These are phyloP conservation scores for Neoarius graeffei DNA, from an alignment of 2,113 vertebrate species.

Conservation along the genomic window DNA sequence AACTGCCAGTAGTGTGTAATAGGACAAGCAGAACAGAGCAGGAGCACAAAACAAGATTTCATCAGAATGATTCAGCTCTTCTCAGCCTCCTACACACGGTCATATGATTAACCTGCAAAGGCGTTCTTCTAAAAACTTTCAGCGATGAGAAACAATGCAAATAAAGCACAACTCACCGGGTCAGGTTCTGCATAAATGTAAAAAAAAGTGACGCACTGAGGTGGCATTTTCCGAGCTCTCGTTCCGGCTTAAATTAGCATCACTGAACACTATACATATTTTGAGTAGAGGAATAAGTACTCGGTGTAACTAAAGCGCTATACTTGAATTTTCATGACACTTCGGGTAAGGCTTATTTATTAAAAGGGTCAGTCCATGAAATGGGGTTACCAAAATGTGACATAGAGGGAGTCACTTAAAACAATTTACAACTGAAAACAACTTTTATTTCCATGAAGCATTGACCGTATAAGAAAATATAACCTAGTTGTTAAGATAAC, in stretches of 20 bases:
- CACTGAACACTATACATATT: background rate
- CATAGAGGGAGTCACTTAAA: too few relatives aligned
- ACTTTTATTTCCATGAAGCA: too few relatives aligned
- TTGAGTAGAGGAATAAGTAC: background rate
- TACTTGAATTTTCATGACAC: background rate
- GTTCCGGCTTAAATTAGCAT: background rate
- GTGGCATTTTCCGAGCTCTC: background rate
- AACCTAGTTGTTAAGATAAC: too few relatives aligned
- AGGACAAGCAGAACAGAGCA: background rate
- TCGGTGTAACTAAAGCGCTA: background rate
- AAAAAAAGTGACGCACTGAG: conserved; percentile 15
- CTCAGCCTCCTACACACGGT: background rate
- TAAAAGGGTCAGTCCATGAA: too few relatives aligned
- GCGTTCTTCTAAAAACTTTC: background rate
- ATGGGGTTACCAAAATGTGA: too few relatives aligned
- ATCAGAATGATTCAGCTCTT: conserved; percentile 3
- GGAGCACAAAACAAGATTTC: background rate
- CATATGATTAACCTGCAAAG: background rate
- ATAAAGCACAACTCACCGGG: background rate
- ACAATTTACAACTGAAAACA: too few relatives aligned
- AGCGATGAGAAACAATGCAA: background rate
- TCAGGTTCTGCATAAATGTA: conserved; percentile 28
- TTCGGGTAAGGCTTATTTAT: background rate
- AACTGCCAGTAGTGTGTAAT: background rate
- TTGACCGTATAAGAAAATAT: too few relatives aligned